These are phyloP conservation scores for Phymanthus crucifer DNA, from an alignment of 92 coral and sea anemone genomes.

Conservation along the genomic window DNA sequence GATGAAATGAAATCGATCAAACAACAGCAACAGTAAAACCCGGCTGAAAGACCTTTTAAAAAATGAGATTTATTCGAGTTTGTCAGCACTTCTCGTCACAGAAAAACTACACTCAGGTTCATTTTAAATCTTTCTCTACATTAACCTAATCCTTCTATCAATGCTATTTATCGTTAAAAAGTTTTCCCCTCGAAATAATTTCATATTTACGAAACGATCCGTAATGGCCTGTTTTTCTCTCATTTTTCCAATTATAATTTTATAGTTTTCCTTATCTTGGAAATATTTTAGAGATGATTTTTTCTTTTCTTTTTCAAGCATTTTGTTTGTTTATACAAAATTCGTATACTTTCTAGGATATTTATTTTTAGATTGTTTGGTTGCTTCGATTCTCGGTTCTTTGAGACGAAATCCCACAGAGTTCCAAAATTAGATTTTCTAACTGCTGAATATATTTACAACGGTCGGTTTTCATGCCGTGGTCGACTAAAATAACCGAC, in stretches of 20 bases:
- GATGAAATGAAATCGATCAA: background rate
- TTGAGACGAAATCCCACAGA: background rate
- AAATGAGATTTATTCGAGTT: slow-evolving; percentile 25
- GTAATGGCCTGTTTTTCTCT: background rate
- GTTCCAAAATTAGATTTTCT: background rate
- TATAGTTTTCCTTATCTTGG: background rate
- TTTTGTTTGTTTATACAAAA: background rate
- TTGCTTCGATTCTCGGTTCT: background rate
- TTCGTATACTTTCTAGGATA: background rate
- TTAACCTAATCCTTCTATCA: background rate
- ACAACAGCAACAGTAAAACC: background rate
- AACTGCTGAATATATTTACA: background rate
- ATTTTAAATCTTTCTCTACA: background rate
- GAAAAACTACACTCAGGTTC: background rate
- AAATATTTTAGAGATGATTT: background rate
- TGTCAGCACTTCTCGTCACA: background rate
- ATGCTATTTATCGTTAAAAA: background rate
- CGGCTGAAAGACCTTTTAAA: background rate
- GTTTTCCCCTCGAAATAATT: background rate
- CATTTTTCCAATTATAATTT: background rate
- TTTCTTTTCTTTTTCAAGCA: background rate
- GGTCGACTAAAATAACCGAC: background rate
- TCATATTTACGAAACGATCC: background rate
- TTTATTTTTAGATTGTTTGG: background rate
- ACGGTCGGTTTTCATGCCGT: background rate